Conservation (phyloP, 2,113 vertebrate species). For the Spizaetus ornatus region DNA sequence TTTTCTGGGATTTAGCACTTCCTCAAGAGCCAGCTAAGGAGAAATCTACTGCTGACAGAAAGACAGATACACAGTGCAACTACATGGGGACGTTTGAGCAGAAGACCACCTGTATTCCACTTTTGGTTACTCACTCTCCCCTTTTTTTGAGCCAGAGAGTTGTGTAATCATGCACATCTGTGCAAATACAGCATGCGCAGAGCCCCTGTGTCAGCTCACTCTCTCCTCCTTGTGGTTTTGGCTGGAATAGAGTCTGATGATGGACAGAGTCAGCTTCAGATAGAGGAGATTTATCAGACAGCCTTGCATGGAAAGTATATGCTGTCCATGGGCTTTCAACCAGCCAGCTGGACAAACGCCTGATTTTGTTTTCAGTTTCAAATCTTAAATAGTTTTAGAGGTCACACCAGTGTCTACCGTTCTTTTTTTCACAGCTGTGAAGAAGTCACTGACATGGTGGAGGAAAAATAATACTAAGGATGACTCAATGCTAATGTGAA, state of each 20-base stretch:
- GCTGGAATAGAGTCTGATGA: neutral
- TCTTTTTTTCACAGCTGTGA: neutral
- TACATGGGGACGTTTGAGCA: neutral
- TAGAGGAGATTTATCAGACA: neutral
- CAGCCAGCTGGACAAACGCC: neutral
- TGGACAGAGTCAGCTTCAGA: neutral
- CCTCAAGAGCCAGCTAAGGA: neutral
- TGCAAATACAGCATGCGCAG: neutral
- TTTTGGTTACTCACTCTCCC: neutral
- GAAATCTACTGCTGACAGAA: neutral
- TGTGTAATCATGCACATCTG: conserved; percentile 12
- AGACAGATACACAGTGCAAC: neutral
- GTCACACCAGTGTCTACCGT: neutral
- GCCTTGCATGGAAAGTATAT: neutral
- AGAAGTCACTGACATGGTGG: neutral
- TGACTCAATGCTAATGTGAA: neutral
- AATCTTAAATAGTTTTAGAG: neutral
- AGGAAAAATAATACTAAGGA: neutral
- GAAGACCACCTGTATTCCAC: conserved; percentile 1
- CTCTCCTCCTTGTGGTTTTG: conserved; percentile 32
- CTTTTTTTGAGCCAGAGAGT: neutral
- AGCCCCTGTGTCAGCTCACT: neutral
- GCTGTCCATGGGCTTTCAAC: neutral
- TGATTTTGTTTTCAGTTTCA: neutral
- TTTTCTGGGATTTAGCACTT: neutral